Conservation (phyloP, 2,888 invertebrate genomes). For the Chirona hameri region DNA sequence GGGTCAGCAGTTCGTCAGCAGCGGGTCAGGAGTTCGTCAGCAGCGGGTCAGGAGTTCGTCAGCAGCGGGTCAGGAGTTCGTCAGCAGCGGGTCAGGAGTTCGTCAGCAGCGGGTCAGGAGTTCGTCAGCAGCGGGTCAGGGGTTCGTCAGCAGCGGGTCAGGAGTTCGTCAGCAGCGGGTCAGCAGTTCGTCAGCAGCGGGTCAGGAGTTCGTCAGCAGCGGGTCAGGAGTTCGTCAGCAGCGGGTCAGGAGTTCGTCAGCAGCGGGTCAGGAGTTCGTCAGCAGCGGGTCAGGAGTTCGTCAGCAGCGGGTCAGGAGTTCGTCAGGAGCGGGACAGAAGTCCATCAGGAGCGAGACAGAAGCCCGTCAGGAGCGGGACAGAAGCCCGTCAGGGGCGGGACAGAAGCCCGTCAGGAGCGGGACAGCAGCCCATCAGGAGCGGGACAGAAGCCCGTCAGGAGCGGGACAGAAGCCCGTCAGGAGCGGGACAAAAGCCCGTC, state of each 20-base stretch:
- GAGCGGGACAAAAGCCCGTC: constrained; percentile 73
- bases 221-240: constrained; percentile 92
- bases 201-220: constrained; percentile 81
- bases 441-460: constrained; percentile 84
- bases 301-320: constrained; percentile 85
- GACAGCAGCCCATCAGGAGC: constrained; percentile 91
- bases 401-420: constrained; percentile 87
- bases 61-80: no score
- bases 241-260: constrained; percentile 78
- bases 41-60: no score
- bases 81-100: no score
- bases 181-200: constrained; percentile 71
- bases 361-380: constrained; percentile 89
- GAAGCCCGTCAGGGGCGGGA: constrained; percentile 95
- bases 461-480: constrained; percentile 95
- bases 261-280: constrained; percentile 89
- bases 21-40: no score
- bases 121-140: no score
- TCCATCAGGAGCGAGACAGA: constrained; percentile 89
- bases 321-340: no score
- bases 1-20: no score
- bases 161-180: no score
- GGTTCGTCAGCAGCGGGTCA: no score
- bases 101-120: no score
- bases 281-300: constrained; percentile 85